phyloP scores from a whole-genome alignment of 2,888 invertebrate species.

The Chrysodeixis includens region DNA sequence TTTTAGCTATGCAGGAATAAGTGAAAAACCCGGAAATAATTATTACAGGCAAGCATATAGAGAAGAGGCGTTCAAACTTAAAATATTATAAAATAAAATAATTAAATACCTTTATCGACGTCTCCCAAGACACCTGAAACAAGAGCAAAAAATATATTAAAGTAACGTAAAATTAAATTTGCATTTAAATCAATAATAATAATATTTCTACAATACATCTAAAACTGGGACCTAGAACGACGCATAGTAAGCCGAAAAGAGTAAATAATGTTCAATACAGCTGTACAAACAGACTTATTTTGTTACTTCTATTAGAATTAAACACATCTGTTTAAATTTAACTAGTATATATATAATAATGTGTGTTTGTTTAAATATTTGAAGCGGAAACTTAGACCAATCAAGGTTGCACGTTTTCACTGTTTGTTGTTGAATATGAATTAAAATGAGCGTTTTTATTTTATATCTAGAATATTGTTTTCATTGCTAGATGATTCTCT shows the following conservation, averaged over 20 bases:
- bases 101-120: not conserved
- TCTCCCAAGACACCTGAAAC: constrained; percentile 4
- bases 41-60: no score
- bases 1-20: no score
- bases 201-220: constrained; percentile 15
- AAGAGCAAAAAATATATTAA: not conserved
- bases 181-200: not conserved
- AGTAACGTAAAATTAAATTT: not conserved
- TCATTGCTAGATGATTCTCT: not conserved
- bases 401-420: constrained; percentile 43
- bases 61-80: no score
- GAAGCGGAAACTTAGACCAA: constrained; percentile 40
- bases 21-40: no score
- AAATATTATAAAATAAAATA: no score
- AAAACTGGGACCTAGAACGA: constrained; percentile 34
- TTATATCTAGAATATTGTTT: not conserved
- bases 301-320: constrained; percentile 61
- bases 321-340: constrained; percentile 63
- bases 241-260: constrained; percentile 24
- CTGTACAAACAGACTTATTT: constrained; percentile 50
- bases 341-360: constrained; percentile 26
- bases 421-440: constrained; percentile 9
- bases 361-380: constrained; percentile 40
- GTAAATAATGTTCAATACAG: constrained; percentile 18
- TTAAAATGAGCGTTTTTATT: not conserved